Base-by-base conservation (phyloP, 2,797 vertebrate species). In the Helostoma temminkii region DNA sequence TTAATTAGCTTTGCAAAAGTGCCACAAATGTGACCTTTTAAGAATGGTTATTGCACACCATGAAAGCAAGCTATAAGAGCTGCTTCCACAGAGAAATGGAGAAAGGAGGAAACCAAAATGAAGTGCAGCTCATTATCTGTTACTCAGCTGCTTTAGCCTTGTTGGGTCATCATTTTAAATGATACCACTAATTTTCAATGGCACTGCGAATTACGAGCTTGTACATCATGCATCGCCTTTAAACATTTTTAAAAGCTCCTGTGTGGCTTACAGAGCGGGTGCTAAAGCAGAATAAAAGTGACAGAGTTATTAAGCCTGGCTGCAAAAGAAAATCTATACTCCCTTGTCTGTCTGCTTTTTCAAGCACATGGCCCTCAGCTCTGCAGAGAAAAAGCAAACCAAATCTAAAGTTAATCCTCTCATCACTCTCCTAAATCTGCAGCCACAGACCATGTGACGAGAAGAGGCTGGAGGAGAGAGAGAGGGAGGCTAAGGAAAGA, bases 391-490 rank as follows among this genome's bases (percentile, higher is more conserved):
- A 71, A 68, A 75, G 39, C 60, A 84, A 88, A 78, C 46, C 39
- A 84, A 84, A 87, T 87, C 85, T 81, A 45, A 68, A 78, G 54
- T 57, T 91, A 90, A 93, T 93, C 90, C 80, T 61, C 71, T 85
- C 83, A 75, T 84, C 76, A 45, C 65, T 76, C 79, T 61, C 53
- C 16, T 69, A 70, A 90, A 86, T 75, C 83, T 85, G 66, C 82
- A 88, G 86, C 73, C 59, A 58, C 19, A 56, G 73, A 83, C 62
- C 50, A 58, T 59, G 59, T 72, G 79, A 75, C 45, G 71, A 60
- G 52, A 76, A 15, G 32, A 52, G 62, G 11, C 59, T 46, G 32
- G 12, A 43, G 25, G 21, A 32, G 48, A 25, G 21, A 18, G 42
- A n/a, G 21, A 21, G 15, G 8, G 78, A 18, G 39, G 28, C 4